Evolutionary conservation across 2,113 vertebrate genomes (phyloP), one percentile per base, ranked within the genome.

Genomic region (Sinocyclocheilus anshuiensis): DNA sequence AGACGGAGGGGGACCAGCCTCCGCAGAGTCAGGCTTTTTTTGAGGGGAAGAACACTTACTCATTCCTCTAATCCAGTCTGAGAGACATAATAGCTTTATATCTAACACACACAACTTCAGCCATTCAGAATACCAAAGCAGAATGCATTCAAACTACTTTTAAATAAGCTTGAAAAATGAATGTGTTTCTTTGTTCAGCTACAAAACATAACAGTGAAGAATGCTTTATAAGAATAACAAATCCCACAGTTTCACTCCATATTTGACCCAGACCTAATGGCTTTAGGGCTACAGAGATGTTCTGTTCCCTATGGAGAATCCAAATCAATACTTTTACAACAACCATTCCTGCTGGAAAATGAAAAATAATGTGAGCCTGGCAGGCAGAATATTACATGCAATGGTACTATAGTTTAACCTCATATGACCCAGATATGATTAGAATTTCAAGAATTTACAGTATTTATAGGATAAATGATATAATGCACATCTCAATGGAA

Each of bases 301-400:
- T 57, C 39, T 3, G 13, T 20, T 22, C 45, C 86, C 84, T 42
- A 22, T 24, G 63, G 87, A 75, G 76, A 80, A 29, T 11, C 11
- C 1, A 50, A 61, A 88, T 86, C 87, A 80, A 79, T 88, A 74
- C 36, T 6, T 67, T 42, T 72, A 75, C 74, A 80, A 80, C 59
- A 79, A 83, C 72, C 26, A 77, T n/a, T 24, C 39, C 33, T 18
- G 10, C 45, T 59, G 71, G 83, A 45, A 77, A 76, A 79, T 13
- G 39, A 83, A 63, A 55, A 50, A 81, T 33, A 3, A 22, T 4
- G 4, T 57, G 1, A 26, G 18, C 16, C 57, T 57, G 74, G 36
- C 80, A 61, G 48, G 71, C 50, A 48, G 12, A 29, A 42, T 33
- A 12, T 24, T 20, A 22, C 16, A 45, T 33, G 63, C 36, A 42